Evolutionary conservation across 2,888 invertebrate species (phyloP).

Genomic region (Tachina fera): DNA sequence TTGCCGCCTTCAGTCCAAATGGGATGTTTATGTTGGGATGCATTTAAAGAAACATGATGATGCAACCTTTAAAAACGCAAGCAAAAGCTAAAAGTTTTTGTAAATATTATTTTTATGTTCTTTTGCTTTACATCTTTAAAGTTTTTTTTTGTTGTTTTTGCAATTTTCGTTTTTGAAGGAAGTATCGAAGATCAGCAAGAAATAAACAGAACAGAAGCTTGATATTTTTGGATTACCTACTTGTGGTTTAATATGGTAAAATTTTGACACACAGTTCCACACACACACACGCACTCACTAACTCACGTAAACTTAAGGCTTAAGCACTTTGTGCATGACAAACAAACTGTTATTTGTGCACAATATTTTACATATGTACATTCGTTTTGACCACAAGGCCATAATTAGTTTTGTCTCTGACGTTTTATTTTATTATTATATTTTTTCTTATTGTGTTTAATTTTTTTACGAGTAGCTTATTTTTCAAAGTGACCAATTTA

Average conservation of each 20-base stretch:
- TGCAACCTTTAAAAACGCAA: slow-evolving; percentile 45
- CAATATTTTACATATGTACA: slow-evolving; percentile 30
- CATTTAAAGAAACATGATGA: slow-evolving; percentile 24
- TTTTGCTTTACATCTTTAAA: neutral
- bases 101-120: neutral
- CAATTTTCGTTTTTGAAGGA: slow-evolving; percentile 25
- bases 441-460: slow-evolving; percentile 1
- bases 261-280: slow-evolving; percentile 30
- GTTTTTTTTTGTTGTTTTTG: neutral
- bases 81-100: neutral
- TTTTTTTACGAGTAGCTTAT: slow-evolving; percentile 1
- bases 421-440: neutral
- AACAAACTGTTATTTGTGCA: slow-evolving; percentile 8
- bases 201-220: slow-evolving; percentile 42
- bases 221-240: slow-evolving; percentile 50
- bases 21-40: neutral
- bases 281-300: neutral
- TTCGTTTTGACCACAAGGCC: slow-evolving; percentile 44
- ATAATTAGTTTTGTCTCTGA: slow-evolving; percentile 42
- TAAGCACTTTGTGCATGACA: neutral
- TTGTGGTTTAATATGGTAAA: slow-evolving; percentile 62
- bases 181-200: slow-evolving; percentile 29
- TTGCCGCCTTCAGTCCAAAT: neutral
- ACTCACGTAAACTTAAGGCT: neutral
- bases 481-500: slow-evolving; percentile 19